Evolutionary conservation across 2,888 invertebrate species (phyloP).

Genomic region (Amblyjoppa proteus): DNA sequence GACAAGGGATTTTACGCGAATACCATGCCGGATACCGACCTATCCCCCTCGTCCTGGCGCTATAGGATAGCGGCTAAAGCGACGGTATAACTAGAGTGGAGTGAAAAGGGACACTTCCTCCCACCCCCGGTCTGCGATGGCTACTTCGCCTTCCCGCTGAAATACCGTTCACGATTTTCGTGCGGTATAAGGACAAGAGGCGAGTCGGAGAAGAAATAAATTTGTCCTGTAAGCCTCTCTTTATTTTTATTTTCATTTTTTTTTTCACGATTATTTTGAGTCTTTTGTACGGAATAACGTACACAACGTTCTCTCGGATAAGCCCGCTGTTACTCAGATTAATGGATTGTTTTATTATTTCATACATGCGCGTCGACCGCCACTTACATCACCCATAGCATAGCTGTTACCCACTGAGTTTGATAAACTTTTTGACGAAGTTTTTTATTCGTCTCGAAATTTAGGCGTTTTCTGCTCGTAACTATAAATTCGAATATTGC

Average conservation of each 20-base stretch:
- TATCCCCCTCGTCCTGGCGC: constrained; percentile 25
- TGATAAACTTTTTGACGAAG: background rate
- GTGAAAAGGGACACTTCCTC: constrained; percentile 15
- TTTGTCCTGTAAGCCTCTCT: constrained; percentile 16
- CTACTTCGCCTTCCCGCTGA: constrained; percentile 36
- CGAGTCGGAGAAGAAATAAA: constrained; percentile 45
- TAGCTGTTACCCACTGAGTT: background rate
- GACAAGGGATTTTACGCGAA: constrained; percentile 69
- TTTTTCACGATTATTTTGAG: constrained; percentile 20
- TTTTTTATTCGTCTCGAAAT: background rate
- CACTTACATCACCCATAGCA: background rate
- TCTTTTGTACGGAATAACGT: background rate
- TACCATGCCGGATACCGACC: constrained; percentile 54
- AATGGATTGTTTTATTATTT: too few species aligned
- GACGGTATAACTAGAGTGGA: background rate
- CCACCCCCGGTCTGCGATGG: background rate
- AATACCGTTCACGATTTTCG: constrained; percentile 35
- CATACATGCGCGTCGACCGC: too few species aligned
- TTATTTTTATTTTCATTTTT: constrained; percentile 3
- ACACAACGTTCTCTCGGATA: background rate
- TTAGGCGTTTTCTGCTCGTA: background rate
- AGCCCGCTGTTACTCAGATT: background rate
- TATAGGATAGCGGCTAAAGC: constrained; percentile 15
- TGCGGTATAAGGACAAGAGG: constrained; percentile 11
- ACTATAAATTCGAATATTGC: background rate